phyloP scores from a whole-genome alignment of 1,140 invertebrate species.

The Drosophila leontia region DNA sequence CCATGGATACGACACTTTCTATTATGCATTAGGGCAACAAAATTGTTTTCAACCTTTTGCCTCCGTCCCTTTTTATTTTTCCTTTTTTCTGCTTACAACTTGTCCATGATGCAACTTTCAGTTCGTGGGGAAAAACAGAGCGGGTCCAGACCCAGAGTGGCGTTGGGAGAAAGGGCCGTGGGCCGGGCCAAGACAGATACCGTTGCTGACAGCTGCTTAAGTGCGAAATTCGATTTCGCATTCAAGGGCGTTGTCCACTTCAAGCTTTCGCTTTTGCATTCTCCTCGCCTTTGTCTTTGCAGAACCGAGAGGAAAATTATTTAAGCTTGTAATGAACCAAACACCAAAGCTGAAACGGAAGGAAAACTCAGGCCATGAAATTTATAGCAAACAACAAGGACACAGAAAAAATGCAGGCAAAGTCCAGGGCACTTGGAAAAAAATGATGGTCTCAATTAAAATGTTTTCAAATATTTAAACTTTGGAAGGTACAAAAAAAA shows the following conservation, averaged over 20 bases:
- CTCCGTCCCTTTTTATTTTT: constrained; percentile 3
- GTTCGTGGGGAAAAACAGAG: constrained; percentile 8
- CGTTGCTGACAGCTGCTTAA: constrained; percentile 44
- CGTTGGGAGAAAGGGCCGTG: neutral
- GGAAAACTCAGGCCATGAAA: constrained; percentile 14
- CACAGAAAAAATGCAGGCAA: neutral
- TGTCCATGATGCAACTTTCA: constrained; percentile 41
- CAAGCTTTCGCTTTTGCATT: constrained; percentile 12
- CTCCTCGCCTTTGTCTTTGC: neutral
- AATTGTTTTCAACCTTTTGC: constrained; percentile 52
- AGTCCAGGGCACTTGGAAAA: constrained; percentile 6
- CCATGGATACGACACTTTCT: constrained; percentile 48
- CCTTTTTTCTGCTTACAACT: constrained; percentile 24
- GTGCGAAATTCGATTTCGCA: constrained; percentile 59
- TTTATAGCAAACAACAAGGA: constrained; percentile 30
- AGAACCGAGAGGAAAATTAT: constrained; percentile 13
- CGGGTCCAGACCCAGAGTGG: neutral
- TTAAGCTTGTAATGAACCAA: constrained; percentile 52
- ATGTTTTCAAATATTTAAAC: neutral
- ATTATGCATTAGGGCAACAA: constrained; percentile 50
- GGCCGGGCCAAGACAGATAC: constrained; percentile 36
- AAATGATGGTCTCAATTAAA: neutral
- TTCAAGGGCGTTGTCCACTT: constrained; percentile 39
- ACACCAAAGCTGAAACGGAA: constrained; percentile 15
- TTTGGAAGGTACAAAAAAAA: neutral